Percentiles rank a stretch among this genome's conserved stretches.
Conservation (phyloP, 1,140 invertebrate species). For the Anoplolepis gracilipes region DNA sequence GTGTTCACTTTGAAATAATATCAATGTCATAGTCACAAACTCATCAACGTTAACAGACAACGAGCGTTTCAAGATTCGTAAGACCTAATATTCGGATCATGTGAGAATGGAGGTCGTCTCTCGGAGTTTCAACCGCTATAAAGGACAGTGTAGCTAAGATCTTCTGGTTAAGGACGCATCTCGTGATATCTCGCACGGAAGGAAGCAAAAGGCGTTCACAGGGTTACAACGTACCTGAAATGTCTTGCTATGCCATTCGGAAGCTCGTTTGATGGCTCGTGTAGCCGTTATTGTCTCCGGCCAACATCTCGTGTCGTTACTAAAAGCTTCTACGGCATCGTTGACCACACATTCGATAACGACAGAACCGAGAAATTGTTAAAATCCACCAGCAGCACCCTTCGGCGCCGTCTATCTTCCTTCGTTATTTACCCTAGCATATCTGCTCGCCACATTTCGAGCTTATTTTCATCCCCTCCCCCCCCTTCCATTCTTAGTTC, state of each 20-base stretch:
- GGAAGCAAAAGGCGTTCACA: constrained; percentile 64
- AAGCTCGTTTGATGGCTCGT: constrained; percentile 83
- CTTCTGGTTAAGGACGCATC: constrained; percentile 40
- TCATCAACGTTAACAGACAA: constrained; percentile 19
- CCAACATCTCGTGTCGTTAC: constrained; percentile 71
- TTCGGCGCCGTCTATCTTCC: constrained; percentile 32
- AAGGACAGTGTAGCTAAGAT: constrained; percentile 74
- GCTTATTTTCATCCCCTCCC: background rate
- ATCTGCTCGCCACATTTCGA: constrained; percentile 21
- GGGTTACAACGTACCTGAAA: constrained; percentile 75
- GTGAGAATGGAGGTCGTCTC: constrained; percentile 50
- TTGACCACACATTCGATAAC: constrained; percentile 83
- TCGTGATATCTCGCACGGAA: constrained; percentile 59
- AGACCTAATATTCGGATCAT: background rate
- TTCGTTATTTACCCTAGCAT: constrained; percentile 63
- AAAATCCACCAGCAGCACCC: constrained; percentile 71
- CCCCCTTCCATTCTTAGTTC: background rate
- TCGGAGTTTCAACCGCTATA: constrained; percentile 78
- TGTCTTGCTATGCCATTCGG: constrained; percentile 80
- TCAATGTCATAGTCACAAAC: background rate
- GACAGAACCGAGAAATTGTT: constrained; percentile 80
- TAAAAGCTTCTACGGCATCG: constrained; percentile 66
- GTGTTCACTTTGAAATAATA: background rate
- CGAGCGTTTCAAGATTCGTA: constrained; percentile 10
- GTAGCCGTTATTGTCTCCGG: constrained; percentile 83